These are phyloP conservation scores for Stomorhina lunata DNA, from an alignment of 2,888 invertebrate genomes.

Conservation along the genomic window DNA sequence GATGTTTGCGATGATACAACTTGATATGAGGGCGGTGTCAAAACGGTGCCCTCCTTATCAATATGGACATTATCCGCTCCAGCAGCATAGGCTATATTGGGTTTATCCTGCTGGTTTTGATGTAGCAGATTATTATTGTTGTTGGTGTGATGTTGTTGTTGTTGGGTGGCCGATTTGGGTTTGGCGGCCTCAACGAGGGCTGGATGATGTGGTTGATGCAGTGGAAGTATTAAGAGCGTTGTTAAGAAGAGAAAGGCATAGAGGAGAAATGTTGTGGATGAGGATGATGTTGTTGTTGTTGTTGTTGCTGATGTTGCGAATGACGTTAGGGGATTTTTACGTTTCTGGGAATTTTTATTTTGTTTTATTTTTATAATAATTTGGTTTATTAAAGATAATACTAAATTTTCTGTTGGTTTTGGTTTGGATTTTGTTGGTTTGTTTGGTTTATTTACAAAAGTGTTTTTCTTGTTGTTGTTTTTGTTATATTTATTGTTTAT, in stretches of 20 bases:
- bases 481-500: too few species aligned
- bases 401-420: slow-evolving; percentile 48
- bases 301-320: not conserved
- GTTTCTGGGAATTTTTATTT: slow-evolving; percentile 51
- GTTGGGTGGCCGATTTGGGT: slow-evolving; percentile 75
- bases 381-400: slow-evolving; percentile 63
- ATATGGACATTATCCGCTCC: slow-evolving; percentile 66
- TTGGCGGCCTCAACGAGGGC: slow-evolving; percentile 71
- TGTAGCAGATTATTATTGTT: slow-evolving; percentile 67
- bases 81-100: slow-evolving; percentile 60
- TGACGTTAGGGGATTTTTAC: slow-evolving; percentile 47
- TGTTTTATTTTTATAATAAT: slow-evolving; percentile 67
- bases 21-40: slow-evolving; percentile 75
- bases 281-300: not conserved
- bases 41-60: slow-evolving; percentile 67
- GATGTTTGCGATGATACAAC: slow-evolving; percentile 76
- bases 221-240: slow-evolving; percentile 67
- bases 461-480: slow-evolving; percentile 59
- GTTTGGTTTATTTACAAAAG: slow-evolving; percentile 54
- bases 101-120: slow-evolving; percentile 56
- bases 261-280: slow-evolving; percentile 59
- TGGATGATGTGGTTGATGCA: slow-evolving; percentile 63
- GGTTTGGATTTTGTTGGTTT: slow-evolving; percentile 56
- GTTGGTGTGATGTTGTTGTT: slow-evolving; percentile 66
- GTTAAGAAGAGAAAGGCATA: slow-evolving; percentile 68